phyloP scores from a whole-genome alignment of 2,113 vertebrate species.

The Psettodes erumei region DNA sequence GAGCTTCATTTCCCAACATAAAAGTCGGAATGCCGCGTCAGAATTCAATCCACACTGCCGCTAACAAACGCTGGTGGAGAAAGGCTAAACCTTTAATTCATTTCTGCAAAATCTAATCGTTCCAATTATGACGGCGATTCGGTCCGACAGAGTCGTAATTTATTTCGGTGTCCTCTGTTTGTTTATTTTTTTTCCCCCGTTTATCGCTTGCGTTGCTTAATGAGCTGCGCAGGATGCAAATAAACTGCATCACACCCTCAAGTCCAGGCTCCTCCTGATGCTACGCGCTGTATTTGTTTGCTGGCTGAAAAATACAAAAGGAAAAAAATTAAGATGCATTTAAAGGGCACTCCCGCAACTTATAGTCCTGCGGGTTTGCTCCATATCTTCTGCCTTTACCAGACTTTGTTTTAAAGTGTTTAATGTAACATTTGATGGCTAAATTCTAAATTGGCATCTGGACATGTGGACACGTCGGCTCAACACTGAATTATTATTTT shows the following conservation, averaged over 20 bases:
- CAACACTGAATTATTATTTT: slow-evolving; percentile 12
- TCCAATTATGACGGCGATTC: background rate
- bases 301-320: slow-evolving; percentile 1
- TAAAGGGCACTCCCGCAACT: background rate
- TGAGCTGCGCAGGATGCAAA: background rate
- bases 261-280: background rate
- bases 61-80: too few species aligned
- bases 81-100: too few species aligned
- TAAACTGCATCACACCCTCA: background rate
- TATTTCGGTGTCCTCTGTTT: background rate
- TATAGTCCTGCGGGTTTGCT: too few species aligned
- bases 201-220: background rate
- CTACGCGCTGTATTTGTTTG: background rate
- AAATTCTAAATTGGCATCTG: slow-evolving; percentile 15
- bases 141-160: background rate
- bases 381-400: background rate
- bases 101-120: too few species aligned
- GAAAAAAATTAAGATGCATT: too few species aligned
- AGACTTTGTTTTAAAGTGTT: background rate
- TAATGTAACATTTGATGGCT: slow-evolving; percentile 21
- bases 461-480: background rate
- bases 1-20: too few species aligned
- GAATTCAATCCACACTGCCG: too few species aligned
- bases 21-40: too few species aligned
- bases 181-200: background rate